These are phyloP conservation scores for Glossophaga mutica DNA, from an alignment of 2,797 vertebrate species.

Conservation along the genomic window DNA sequence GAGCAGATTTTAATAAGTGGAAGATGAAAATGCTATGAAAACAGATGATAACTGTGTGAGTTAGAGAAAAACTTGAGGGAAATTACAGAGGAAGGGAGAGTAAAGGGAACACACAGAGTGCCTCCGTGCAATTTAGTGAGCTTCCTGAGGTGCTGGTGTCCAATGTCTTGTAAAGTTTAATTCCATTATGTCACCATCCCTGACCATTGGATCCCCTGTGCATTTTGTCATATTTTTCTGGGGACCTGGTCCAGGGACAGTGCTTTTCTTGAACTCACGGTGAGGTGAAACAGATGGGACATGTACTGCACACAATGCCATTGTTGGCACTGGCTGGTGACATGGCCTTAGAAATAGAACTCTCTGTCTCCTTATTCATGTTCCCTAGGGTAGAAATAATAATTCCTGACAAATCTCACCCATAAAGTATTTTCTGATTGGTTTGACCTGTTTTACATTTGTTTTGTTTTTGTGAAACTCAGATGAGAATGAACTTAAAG, in stretches of 20 bases:
- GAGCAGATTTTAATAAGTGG: slow-evolving; percentile 14
- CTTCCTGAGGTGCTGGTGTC: not conserved
- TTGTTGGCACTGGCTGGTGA: not conserved
- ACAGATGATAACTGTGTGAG: not conserved
- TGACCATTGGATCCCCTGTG: not conserved
- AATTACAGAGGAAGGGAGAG: not conserved
- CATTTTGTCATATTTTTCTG: not conserved
- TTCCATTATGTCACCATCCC: not conserved
- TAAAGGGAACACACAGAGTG: not conserved
- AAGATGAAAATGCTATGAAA: not conserved
- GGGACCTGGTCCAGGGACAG: not conserved
- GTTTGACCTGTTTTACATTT: not conserved
- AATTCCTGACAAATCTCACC: not conserved
- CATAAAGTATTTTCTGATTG: not conserved
- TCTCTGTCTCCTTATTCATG: not conserved
- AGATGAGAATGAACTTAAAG: not conserved
- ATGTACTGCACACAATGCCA: not conserved
- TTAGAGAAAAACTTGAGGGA: not conserved
- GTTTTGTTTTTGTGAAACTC: not conserved
- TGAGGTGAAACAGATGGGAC: not conserved
- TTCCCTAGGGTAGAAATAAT: not conserved
- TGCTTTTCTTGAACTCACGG: not conserved
- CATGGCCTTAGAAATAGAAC: not conserved
- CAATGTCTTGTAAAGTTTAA: not conserved
- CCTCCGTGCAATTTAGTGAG: not conserved